Percentiles rank a stretch among this genome's conserved stretches.
Evolutionary conservation across 2,888 invertebrate genomes (phyloP).

Genomic region (Melikaiella ostensackeni): DNA sequence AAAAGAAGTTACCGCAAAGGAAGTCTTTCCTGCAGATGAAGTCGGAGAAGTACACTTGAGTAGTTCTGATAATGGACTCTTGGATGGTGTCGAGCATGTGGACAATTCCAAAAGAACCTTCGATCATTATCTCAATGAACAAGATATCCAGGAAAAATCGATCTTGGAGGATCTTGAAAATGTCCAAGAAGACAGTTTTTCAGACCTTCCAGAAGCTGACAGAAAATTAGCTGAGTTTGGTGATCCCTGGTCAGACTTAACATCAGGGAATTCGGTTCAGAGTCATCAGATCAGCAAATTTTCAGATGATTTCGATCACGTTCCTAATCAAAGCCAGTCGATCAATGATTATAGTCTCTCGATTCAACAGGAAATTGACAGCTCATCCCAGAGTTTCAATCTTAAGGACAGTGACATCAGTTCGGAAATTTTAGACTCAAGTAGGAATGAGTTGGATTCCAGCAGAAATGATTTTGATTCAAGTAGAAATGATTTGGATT

Average conservation of each 20-base stretch:
- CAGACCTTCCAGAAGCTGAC: conserved; percentile 35
- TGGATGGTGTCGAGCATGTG: neutral
- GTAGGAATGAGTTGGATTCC: neutral
- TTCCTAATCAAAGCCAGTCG: neutral
- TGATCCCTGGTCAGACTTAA: neutral
- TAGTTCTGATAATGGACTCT: neutral
- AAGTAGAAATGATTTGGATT: neutral
- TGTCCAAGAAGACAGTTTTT: conserved; percentile 16
- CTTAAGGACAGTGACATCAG: neutral
- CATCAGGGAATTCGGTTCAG: neutral
- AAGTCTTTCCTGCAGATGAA: neutral
- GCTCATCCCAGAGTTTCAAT: neutral
- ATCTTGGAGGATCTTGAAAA: conserved; percentile 30
- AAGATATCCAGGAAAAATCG: conserved; percentile 31
- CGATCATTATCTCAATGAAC: conserved; percentile 10
- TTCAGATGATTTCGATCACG: conserved; percentile 19
- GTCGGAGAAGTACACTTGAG: neutral
- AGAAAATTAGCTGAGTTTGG: conserved; percentile 18
- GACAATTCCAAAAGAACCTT: neutral
- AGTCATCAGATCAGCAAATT: neutral
- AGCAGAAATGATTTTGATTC: neutral
- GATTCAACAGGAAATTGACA: neutral
- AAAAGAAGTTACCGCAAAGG: conserved; percentile 8
- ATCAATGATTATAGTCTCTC: neutral
- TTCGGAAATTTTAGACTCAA: neutral